Evolutionary conservation across 2,888 invertebrate genomes (phyloP).

Genomic region (Amblyjoppa fuscipennis): DNA sequence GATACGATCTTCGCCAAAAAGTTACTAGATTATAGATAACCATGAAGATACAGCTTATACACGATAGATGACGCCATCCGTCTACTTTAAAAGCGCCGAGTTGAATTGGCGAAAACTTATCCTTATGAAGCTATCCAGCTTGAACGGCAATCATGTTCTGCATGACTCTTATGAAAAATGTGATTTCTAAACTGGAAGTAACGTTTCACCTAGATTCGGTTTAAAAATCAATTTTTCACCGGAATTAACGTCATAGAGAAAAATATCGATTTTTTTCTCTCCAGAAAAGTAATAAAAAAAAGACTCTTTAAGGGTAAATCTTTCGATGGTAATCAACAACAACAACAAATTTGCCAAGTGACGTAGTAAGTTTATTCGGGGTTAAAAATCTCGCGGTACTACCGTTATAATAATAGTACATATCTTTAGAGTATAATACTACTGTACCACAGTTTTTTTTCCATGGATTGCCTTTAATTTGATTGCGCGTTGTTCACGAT

Average conservation of each 20-base stretch:
- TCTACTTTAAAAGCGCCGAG: too few species aligned
- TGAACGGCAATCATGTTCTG: too few species aligned
- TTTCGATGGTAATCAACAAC: background rate
- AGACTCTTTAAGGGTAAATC: background rate
- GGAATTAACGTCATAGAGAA: background rate
- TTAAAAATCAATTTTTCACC: background rate
- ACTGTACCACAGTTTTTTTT: background rate
- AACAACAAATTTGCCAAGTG: background rate
- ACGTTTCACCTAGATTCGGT: too few species aligned
- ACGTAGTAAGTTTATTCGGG: slow-evolving; percentile 4
- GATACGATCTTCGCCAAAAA: too few species aligned
- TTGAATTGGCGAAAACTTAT: too few species aligned
- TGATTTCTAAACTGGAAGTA: too few species aligned
- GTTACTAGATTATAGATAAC: too few species aligned
- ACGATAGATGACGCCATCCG: too few species aligned
- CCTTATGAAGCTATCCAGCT: too few species aligned
- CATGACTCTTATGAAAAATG: too few species aligned
- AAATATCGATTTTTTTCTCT: background rate
- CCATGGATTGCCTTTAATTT: background rate
- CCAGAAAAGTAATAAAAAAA: background rate
- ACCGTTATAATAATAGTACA: background rate
- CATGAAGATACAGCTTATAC: too few species aligned
- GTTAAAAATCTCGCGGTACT: slow-evolving; percentile 4
- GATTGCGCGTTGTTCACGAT: background rate
- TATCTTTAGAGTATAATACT: background rate